Percentiles rank a stretch among this genome's conserved stretches.
phyloP scores from a whole-genome alignment of 2,113 vertebrate genomes.

The Salvelinus fontinalis region DNA sequence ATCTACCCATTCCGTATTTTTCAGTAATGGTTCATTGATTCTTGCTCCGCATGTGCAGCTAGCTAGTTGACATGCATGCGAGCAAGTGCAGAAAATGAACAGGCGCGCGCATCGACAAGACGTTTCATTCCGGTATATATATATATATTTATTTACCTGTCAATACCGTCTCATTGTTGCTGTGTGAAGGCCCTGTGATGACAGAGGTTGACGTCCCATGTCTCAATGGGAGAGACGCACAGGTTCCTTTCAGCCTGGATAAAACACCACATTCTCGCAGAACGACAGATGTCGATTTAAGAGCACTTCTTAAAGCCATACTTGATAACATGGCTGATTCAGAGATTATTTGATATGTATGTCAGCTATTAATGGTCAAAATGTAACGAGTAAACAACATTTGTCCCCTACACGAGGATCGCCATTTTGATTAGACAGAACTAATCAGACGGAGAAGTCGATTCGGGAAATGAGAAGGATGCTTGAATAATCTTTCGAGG shows the following conservation, averaged over 20 bases:
- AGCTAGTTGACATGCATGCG: too few relatives aligned
- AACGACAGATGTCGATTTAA: constrained; percentile 43
- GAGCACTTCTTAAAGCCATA: constrained; percentile 46
- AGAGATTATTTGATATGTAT: neutral
- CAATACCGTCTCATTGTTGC: neutral
- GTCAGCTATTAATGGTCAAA: neutral
- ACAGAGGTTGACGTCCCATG: constrained; percentile 28
- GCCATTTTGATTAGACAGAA: constrained; percentile 65
- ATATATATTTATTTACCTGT: too few relatives aligned
- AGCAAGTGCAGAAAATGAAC: too few relatives aligned
- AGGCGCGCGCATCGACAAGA: too few relatives aligned
- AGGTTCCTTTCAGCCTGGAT: constrained; percentile 6
- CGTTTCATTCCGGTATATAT: too few relatives aligned
- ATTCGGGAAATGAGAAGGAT: too few relatives aligned
- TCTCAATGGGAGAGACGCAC: constrained; percentile 7
- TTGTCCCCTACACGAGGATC: constrained; percentile 56
- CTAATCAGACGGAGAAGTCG: constrained; percentile 18
- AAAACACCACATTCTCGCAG: constrained; percentile 51
- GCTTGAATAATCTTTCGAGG: too few relatives aligned
- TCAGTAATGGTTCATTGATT: too few relatives aligned
- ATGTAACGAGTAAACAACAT: neutral
- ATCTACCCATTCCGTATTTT: too few relatives aligned
- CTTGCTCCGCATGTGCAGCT: too few relatives aligned
- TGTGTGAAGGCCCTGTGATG: constrained; percentile 7
- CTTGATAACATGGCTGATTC: constrained; percentile 41